Evolutionary conservation across 2,797 vertebrate species (phyloP), one percentile per base, ranked within the genome.

Genomic region (Pipistrellus pygmaeus): DNA sequence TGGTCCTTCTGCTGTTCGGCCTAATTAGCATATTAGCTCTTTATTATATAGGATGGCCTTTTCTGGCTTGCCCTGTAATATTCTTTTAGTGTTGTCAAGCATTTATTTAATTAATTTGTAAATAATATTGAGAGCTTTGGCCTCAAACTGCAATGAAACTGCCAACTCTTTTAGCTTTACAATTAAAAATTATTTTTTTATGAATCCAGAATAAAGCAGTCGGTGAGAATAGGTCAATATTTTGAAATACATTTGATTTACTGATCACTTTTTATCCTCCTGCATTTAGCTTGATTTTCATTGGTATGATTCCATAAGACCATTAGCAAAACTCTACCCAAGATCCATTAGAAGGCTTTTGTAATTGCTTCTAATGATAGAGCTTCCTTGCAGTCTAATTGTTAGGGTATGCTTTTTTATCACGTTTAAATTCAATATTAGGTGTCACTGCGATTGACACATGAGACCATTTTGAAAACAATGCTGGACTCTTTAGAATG

Each of bases 21-120:
- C 27, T 62, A 62, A 62, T 62, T 62, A 62, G 60, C 60, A 62
- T 62, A 30, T 62, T 62, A 62, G 27, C 60, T 62, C 27, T 62
- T 62, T 62, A 62, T 13, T 30, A 30, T 30, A 30, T 62, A 62
- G 27, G 60, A 62, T 46, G 38, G 6, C 6, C 5, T 73, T 73
- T 84, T 89, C 35, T 89, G 23, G 12, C 17, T 76, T 64, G 15
- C 10, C 9, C 35, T 76, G 32, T 69, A 82, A 69, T 93, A 82
- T 48, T 78, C 9, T 48, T 30, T 86, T 69, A 94, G 9, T 55
- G 72, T 84, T 76, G 25, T 23, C 35, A 88, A 87, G 17, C 5
- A 41, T 76, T 91, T 93, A 66, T 87, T 85, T 87, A 84, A 96
- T 83, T 71, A 86, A 80, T 78, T 91, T 90, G 10, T 88, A 91